Percentiles rank a stretch among this genome's conserved stretches.
phyloP scores from a whole-genome alignment of 2,797 vertebrate species.

The Melanotaenia boesemani region DNA sequence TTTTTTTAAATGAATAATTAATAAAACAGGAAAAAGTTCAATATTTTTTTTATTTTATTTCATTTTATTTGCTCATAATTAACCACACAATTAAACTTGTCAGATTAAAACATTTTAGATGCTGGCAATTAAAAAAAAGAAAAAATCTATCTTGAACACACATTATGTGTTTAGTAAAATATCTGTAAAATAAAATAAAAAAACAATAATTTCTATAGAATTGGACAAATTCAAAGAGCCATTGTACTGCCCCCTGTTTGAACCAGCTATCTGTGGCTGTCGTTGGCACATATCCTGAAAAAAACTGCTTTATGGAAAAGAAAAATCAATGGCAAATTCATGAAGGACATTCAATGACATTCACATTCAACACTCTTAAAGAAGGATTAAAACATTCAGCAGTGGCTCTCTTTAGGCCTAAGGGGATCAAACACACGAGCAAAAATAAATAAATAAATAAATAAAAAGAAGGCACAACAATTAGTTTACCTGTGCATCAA shows the following conservation, averaged over 20 bases:
- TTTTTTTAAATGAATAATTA: neutral
- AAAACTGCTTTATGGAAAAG: slow-evolving; percentile 67
- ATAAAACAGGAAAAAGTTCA: too few species aligned
- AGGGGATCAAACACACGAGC: slow-evolving; percentile 26
- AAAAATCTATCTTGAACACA: fast-evolving
- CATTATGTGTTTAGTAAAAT: slow-evolving; percentile 6
- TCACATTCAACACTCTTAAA: slow-evolving; percentile 69
- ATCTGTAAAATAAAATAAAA: neutral
- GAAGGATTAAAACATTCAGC: slow-evolving; percentile 69
- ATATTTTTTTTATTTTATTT: too few species aligned
- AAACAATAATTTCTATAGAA: neutral
- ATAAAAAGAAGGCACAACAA: slow-evolving; percentile 30
- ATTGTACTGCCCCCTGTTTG: slow-evolving; percentile 42
- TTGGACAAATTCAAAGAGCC: slow-evolving; percentile 30
- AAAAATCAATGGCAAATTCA: slow-evolving; percentile 76
- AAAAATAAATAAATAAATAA: neutral
- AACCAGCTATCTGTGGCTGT: slow-evolving; percentile 62
- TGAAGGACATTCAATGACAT: slow-evolving; percentile 75
- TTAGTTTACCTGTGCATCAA: slow-evolving; percentile 37
- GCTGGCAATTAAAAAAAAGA: too few species aligned
- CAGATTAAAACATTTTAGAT: too few species aligned
- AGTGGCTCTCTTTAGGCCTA: slow-evolving; percentile 48
- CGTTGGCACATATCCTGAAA: slow-evolving; percentile 66
- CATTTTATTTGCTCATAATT: too few species aligned
- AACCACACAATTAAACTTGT: too few species aligned